These are phyloP conservation scores for Nerophis lumbriciformis DNA, from an alignment of 2,113 vertebrate species.

Conservation along the genomic window DNA sequence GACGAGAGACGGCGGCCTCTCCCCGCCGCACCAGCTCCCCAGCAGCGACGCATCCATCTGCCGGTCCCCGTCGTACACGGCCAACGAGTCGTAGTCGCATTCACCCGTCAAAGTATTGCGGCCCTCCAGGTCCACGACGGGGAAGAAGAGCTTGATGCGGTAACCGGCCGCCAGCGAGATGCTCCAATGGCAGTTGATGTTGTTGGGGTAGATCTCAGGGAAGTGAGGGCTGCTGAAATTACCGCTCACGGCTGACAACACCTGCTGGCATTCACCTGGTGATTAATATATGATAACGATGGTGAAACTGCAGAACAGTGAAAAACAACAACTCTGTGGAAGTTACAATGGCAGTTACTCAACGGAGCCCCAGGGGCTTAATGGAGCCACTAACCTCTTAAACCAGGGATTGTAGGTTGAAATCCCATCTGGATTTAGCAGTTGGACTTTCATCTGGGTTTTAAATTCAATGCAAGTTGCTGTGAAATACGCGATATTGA, in stretches of 20 bases:
- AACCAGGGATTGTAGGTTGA: conserved; percentile 50
- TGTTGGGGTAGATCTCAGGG: conserved; percentile 91
- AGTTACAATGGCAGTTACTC: too few species aligned
- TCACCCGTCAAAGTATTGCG: conserved; percentile 78
- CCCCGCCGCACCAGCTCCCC: conserved; percentile 85
- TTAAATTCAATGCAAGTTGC: neutral
- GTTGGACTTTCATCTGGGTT: conserved; percentile 1
- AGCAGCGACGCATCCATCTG: conserved; percentile 71
- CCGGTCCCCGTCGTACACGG: conserved; percentile 77
- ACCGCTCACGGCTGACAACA: conserved; percentile 75
- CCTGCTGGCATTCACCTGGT: conserved; percentile 89
- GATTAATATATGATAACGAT: neutral
- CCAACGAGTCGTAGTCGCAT: conserved; percentile 87
- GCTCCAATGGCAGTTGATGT: conserved; percentile 92
- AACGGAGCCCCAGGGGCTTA: neutral
- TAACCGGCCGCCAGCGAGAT: conserved; percentile 75
- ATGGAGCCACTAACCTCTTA: conserved; percentile 41
- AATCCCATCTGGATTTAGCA: conserved; percentile 37
- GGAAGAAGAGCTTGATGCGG: conserved; percentile 83
- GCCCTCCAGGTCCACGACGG: conserved; percentile 84
- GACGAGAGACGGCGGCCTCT: conserved; percentile 66
- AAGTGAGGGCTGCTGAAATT: conserved; percentile 93
- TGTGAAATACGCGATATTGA: neutral
- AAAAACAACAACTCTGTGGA: too few species aligned
- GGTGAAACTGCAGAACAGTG: neutral